A percentile compares a stretch with the other conserved stretches of the same genome.
These are phyloP conservation scores for Tetrax tetrax DNA, from an alignment of 2,113 vertebrate species.

Conservation along the genomic window DNA sequence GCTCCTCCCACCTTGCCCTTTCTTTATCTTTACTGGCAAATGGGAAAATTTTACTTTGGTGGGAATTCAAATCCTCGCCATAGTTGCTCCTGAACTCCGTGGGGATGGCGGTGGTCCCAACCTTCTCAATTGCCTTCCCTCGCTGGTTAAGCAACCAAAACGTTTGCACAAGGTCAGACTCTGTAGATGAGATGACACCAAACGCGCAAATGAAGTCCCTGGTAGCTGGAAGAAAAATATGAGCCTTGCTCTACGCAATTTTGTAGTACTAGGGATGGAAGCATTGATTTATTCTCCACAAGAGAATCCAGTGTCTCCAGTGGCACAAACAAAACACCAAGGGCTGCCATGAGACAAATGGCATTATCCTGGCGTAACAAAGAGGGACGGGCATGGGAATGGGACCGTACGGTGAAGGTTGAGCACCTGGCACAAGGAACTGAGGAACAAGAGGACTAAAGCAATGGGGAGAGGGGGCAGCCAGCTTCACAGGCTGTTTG, in stretches of 20 bases:
- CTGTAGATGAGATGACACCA: background rate
- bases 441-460: background rate
- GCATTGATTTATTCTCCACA: background rate
- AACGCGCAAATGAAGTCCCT: background rate
- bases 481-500: background rate
- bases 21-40: background rate
- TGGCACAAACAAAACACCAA: background rate
- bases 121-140: background rate
- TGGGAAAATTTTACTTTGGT: background rate
- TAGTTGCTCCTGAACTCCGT: rapidly evolving
- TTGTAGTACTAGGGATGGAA: background rate
- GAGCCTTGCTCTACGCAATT: background rate
- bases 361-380: rapidly evolving
- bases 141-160: background rate
- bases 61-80: background rate
- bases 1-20: background rate
- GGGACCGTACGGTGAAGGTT: rapidly evolving
- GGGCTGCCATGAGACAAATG: background rate
- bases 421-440: rapidly evolving
- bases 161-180: background rate
- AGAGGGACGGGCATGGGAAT: background rate
- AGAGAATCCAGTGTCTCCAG: background rate
- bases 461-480: background rate
- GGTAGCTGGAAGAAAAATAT: background rate
- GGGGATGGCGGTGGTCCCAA: rapidly evolving